Evolutionary conservation across 2,888 invertebrate species (phyloP).

Genomic region (Azorinus chamasolen): DNA sequence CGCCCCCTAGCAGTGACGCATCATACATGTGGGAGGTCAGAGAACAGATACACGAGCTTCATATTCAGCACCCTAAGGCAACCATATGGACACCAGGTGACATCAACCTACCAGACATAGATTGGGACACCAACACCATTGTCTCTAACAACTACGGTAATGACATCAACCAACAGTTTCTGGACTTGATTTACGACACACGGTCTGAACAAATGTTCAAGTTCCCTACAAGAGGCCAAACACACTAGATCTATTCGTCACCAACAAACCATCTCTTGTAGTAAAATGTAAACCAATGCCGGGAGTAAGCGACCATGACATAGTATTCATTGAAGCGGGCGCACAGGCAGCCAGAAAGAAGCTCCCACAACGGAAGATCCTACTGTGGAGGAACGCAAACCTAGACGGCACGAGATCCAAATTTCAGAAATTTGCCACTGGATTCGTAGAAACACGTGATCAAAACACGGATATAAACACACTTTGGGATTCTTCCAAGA

Average conservation of each 20-base stretch:
- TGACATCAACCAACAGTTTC: slow-evolving; percentile 17
- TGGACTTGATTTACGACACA: slow-evolving; percentile 22
- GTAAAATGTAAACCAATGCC: too few species aligned
- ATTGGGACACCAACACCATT: slow-evolving; percentile 20
- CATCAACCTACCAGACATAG: slow-evolving; percentile 31
- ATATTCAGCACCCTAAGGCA: slow-evolving; percentile 14
- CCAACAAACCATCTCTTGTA: too few species aligned
- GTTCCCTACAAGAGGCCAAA: slow-evolving; percentile 27
- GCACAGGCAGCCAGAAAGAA: background rate
- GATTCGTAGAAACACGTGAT: background rate
- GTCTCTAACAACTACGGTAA: background rate
- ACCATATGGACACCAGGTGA: slow-evolving; percentile 35
- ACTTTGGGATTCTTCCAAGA: background rate
- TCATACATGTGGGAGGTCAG: background rate
- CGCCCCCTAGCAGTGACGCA: slow-evolving; percentile 14
- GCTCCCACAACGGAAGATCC: background rate
- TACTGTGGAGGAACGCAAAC: slow-evolving; percentile 4
- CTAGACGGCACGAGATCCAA: background rate
- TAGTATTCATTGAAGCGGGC: too few species aligned
- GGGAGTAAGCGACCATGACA: too few species aligned
- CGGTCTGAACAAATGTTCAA: slow-evolving; percentile 22
- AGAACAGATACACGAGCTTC: background rate
- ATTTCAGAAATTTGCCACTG: background rate
- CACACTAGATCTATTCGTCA: slow-evolving; percentile 21
- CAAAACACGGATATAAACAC: background rate